Percentiles rank a stretch among this genome's conserved stretches.
These are phyloP conservation scores for Ceratoteleas bidentatus DNA, from an alignment of 1,140 invertebrate genomes.

Conservation along the genomic window DNA sequence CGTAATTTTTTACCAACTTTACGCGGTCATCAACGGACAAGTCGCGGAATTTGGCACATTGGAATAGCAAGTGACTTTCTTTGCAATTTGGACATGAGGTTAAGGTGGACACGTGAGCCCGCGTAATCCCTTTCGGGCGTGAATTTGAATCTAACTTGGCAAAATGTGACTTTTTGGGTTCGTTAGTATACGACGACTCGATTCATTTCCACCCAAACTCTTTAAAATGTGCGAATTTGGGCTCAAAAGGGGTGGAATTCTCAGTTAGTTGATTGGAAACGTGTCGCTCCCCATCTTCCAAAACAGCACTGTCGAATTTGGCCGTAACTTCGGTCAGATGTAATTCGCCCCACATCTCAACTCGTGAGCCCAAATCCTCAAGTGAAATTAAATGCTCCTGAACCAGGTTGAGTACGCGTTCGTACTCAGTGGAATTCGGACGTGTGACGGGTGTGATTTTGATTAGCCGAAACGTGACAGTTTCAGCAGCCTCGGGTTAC, in stretches of 20 bases:
- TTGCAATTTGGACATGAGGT: neutral
- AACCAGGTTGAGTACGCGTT: conserved; percentile 19
- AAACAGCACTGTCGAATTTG: conserved; percentile 16
- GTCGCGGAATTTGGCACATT: neutral
- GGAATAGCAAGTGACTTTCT: neutral
- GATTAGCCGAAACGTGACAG: conserved; percentile 8
- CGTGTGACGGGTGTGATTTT: conserved; percentile 12
- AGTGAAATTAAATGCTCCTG: conserved; percentile 26
- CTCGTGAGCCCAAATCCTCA: conserved; percentile 6
- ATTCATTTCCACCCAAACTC: conserved; percentile 1
- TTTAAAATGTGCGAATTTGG: neutral
- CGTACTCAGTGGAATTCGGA: conserved; percentile 20
- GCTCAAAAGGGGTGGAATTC: neutral
- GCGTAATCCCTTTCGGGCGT: neutral
- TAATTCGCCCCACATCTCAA: conserved; percentile 15
- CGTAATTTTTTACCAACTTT: neutral
- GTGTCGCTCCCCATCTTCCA: conserved; percentile 16
- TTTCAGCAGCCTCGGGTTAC: conserved; percentile 19
- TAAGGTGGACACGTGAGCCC: neutral
- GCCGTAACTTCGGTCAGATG: neutral
- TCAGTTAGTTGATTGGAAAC: neutral
- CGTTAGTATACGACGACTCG: neutral
- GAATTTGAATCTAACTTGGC: neutral
- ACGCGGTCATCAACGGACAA: neutral
- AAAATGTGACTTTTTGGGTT: neutral